Conservation (phyloP, 1,140 invertebrate genomes). For the Papilio aristodemus region DNA sequence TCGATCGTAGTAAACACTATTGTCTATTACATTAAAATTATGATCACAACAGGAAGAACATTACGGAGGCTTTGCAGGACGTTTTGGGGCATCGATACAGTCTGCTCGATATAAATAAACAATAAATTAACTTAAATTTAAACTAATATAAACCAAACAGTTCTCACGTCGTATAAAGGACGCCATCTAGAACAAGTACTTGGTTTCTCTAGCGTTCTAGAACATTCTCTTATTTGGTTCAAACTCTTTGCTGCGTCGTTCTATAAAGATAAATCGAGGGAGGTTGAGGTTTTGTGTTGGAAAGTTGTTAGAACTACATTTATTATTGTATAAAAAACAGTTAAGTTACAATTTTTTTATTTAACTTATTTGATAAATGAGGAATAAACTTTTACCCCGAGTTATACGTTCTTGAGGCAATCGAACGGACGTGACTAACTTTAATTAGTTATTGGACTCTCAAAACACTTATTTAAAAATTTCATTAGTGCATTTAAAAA, state of each 20-base stretch:
- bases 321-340: background rate
- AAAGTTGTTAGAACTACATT: background rate
- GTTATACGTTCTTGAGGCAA: too few relatives aligned
- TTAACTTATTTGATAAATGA: too few relatives aligned
- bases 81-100: constrained; percentile 18
- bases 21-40: background rate
- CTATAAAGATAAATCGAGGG: background rate
- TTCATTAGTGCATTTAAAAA: too few relatives aligned
- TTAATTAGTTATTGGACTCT: too few relatives aligned
- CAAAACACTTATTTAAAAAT: too few relatives aligned
- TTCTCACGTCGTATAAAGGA: background rate
- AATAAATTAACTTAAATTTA: constrained; percentile 11
- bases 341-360: background rate
- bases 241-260: constrained; percentile 1
- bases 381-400: too few relatives aligned
- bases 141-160: background rate
- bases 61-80: constrained; percentile 9
- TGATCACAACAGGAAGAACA: constrained; percentile 20
- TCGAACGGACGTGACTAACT: too few relatives aligned
- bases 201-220: constrained; percentile 3
- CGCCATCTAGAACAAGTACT: background rate
- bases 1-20: background rate
- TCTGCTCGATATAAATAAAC: background rate
- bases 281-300: background rate
- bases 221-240: constrained; percentile 10